Conservation (phyloP, 1,140 invertebrate genomes). For the Riptortus pedestris region DNA sequence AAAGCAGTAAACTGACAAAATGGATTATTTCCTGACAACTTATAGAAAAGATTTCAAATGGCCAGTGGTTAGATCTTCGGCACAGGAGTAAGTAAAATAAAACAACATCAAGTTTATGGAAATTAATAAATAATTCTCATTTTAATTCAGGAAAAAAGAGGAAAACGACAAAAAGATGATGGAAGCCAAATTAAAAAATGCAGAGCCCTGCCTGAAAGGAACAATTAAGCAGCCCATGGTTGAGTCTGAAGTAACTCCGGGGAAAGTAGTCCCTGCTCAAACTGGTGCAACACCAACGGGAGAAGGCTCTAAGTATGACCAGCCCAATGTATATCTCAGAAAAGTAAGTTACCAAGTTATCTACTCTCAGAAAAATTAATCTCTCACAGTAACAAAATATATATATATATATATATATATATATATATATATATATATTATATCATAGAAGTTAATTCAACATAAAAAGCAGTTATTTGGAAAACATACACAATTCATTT, state of each 20-base stretch:
- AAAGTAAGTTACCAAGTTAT: conserved; percentile 14
- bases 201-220: neutral
- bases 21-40: conserved; percentile 24
- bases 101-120: neutral
- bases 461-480: too few species aligned
- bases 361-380: neutral
- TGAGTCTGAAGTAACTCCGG: neutral
- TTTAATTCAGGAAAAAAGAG: neutral
- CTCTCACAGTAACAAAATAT: neutral
- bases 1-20: neutral
- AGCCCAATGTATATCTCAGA: conserved; percentile 24
- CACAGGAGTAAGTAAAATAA: neutral
- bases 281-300: conserved; percentile 20
- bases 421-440: neutral
- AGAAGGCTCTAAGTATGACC: conserved; percentile 19
- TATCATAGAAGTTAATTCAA: too few species aligned
- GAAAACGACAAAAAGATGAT: neutral
- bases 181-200: neutral
- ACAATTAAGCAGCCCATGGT: neutral
- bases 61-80: conserved; percentile 1
- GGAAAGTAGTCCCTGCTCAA: conserved; percentile 2
- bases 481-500: too few species aligned
- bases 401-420: neutral
- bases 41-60: conserved; percentile 26
- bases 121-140: neutral